phyloP scores from a whole-genome alignment of 2,113 vertebrate genomes.

The Odobenus rosmarus region DNA sequence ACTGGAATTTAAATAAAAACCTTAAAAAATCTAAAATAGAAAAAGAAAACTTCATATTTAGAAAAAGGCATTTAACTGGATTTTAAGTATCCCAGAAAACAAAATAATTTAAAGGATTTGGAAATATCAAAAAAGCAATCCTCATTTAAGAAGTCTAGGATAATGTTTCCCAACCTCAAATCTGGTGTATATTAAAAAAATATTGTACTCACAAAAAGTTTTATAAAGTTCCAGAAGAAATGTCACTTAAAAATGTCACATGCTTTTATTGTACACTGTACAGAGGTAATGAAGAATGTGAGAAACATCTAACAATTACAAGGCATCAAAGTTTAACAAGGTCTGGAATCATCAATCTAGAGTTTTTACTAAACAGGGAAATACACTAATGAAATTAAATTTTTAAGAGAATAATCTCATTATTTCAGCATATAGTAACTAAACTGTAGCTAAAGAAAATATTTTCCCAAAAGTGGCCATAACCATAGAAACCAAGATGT shows the following conservation, averaged over 20 bases:
- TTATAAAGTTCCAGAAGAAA: background rate
- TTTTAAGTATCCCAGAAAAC: constrained; percentile 17
- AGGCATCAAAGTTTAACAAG: background rate
- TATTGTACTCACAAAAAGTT: background rate
- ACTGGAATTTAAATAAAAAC: background rate
- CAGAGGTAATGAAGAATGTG: background rate
- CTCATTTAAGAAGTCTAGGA: background rate
- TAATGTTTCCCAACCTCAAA: background rate
- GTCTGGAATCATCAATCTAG: background rate
- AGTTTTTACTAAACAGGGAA: constrained; percentile 9
- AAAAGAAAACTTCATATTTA: background rate
- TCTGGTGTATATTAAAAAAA: background rate
- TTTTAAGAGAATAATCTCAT: background rate
- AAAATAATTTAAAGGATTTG: background rate
- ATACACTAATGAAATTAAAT: background rate
- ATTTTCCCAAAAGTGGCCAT: background rate
- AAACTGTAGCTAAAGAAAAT: background rate
- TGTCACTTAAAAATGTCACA: background rate
- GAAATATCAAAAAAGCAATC: background rate
- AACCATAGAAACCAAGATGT: background rate
- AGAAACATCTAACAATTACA: constrained; percentile 12
- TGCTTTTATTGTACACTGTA: background rate
- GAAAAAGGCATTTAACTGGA: background rate
- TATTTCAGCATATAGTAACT: background rate
- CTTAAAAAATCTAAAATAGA: background rate